phyloP scores from a whole-genome alignment of 2,797 vertebrate species.

The Poeciliopsis gracilis region DNA sequence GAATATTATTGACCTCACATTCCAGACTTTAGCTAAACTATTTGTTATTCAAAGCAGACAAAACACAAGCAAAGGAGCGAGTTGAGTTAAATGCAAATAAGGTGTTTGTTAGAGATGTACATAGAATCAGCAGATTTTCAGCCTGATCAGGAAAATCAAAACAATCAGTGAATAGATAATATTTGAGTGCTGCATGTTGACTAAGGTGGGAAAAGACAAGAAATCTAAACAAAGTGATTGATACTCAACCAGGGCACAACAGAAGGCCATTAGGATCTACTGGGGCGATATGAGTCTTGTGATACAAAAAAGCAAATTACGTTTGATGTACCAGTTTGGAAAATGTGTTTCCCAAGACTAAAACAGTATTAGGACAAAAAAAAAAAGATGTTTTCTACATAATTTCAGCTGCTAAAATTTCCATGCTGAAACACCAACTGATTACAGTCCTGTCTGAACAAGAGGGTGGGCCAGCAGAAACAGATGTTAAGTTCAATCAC shows the following conservation, averaged over 20 bases:
- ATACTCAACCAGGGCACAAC: neutral
- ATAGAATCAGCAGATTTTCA: neutral
- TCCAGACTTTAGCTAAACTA: neutral
- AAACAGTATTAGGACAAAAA: slow-evolving; percentile 38
- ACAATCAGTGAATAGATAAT: neutral
- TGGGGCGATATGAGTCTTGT: slow-evolving; percentile 55
- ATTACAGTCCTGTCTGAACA: slow-evolving; percentile 39
- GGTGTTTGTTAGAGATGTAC: neutral
- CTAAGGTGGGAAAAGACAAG: neutral
- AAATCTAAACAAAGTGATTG: neutral
- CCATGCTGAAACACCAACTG: slow-evolving; percentile 25
- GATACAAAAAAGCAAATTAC: slow-evolving; percentile 33
- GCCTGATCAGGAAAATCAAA: neutral
- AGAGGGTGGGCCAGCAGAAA: slow-evolving; percentile 34
- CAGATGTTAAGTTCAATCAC: slow-evolving; percentile 74
- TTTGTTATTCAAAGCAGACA: neutral
- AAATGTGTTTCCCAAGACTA: slow-evolving; percentile 19
- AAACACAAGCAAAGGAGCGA: neutral
- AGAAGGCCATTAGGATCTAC: slow-evolving; percentile 21
- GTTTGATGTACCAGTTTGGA: slow-evolving; percentile 34
- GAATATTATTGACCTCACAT: neutral
- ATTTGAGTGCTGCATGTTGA: neutral
- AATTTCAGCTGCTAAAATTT: neutral
- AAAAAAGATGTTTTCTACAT: neutral
- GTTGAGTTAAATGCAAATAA: neutral